Evolutionary conservation across 2,113 vertebrate genomes (phyloP).

Genomic region (Asarcornis scutulata): DNA sequence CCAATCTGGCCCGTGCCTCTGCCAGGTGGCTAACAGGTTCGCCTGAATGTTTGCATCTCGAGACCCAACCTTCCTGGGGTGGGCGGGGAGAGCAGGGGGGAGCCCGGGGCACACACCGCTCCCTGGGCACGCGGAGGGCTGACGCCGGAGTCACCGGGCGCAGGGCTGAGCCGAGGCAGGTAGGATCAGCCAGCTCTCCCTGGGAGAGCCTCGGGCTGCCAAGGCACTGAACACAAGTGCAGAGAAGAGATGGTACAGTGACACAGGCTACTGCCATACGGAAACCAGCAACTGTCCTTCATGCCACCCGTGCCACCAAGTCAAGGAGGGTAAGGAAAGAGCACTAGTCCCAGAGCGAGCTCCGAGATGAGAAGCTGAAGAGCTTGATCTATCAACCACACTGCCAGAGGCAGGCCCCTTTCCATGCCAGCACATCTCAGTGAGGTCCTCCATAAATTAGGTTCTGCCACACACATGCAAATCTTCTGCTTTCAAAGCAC

Average conservation of each 20-base stretch:
- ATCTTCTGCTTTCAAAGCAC: constrained; percentile 6
- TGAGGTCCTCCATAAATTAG: constrained; percentile 7
- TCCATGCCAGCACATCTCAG: not conserved
- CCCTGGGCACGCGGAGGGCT: not conserved
- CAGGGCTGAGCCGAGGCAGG: not conserved
- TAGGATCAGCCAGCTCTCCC: not conserved
- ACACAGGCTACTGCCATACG: not conserved
- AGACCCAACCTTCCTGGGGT: not conserved
- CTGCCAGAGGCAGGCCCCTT: not conserved
- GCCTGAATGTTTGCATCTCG: constrained; percentile 8
- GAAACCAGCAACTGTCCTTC: constrained; percentile 17
- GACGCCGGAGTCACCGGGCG: not conserved
- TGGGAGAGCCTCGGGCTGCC: not conserved
- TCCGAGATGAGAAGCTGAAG: constrained; percentile 26
- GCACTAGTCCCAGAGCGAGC: not conserved
- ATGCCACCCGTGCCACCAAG: not conserved
- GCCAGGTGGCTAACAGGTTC: constrained; percentile 66
- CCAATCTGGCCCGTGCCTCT: constrained; percentile 55
- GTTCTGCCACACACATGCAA: not conserved
- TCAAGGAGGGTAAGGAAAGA: not conserved
- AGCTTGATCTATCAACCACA: not conserved
- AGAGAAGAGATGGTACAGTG: not conserved
- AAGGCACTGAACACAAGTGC: not conserved
- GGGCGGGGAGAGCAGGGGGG: not conserved
- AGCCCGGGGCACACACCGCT: accelerated